phyloP scores from a whole-genome alignment of 2,888 invertebrate genomes.

The Troilus luridus region DNA sequence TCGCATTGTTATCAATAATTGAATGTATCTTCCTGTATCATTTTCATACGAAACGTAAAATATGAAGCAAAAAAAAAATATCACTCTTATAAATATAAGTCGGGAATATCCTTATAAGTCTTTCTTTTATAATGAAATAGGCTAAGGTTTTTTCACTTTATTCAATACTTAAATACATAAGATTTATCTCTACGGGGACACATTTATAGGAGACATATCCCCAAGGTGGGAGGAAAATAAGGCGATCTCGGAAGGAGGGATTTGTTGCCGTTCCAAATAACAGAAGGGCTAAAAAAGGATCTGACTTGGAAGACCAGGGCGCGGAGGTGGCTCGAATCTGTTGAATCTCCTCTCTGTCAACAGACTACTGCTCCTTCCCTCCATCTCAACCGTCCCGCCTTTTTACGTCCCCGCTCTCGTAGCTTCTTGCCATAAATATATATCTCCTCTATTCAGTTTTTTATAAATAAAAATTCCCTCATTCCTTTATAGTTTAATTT shows the following conservation, averaged over 20 bases:
- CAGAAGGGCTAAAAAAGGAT: slow-evolving; percentile 26
- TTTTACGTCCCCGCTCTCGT: neutral
- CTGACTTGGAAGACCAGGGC: neutral
- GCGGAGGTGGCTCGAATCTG: neutral
- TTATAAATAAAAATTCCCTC: neutral
- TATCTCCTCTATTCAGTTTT: neutral
- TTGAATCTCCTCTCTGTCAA: slow-evolving; percentile 2
- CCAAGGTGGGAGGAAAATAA: slow-evolving; percentile 2
- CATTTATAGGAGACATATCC: neutral
- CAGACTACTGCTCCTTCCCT: neutral
- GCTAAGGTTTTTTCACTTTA: neutral
- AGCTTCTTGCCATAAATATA: neutral
- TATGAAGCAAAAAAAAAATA: too few relatives aligned
- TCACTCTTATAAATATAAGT: neutral
- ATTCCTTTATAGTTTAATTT: neutral
- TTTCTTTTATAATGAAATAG: neutral
- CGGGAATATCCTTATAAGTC: neutral
- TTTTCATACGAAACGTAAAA: too few relatives aligned
- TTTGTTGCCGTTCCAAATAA: slow-evolving; percentile 30
- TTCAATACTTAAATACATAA: neutral
- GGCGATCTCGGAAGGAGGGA: slow-evolving; percentile 32
- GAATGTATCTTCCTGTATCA: too few relatives aligned
- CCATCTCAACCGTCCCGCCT: neutral
- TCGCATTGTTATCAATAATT: too few relatives aligned
- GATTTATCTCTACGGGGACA: neutral